Conservation (phyloP, 1,140 invertebrate species). For the Aphaenogaster ashmeadi region DNA sequence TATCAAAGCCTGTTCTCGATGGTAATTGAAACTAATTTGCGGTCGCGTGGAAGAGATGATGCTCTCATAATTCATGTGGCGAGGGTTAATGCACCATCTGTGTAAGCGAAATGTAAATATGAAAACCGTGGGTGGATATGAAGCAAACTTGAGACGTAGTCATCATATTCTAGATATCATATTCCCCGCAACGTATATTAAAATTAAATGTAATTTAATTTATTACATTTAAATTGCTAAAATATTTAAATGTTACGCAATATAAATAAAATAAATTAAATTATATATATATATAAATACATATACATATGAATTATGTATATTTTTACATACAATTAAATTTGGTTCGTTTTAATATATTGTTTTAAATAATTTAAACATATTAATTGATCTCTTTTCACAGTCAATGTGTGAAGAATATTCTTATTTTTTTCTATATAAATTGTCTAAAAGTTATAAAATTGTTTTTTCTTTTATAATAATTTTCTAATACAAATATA, state of each 20-base stretch:
- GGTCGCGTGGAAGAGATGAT: constrained; percentile 48
- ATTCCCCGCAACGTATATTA: constrained; percentile 1
- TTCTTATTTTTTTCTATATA: neutral
- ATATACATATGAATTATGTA: neutral
- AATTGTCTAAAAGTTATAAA: neutral
- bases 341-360: neutral
- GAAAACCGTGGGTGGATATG: constrained; percentile 25
- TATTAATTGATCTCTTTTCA: neutral
- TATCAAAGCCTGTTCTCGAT: constrained; percentile 42
- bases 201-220: constrained; percentile 24
- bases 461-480: neutral
- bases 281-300: neutral
- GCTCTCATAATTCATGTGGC: constrained; percentile 51
- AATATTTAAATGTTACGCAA: neutral
- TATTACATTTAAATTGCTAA: neutral
- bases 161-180: constrained; percentile 28
- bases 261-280: constrained; percentile 16
- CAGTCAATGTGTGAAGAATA: neutral
- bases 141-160: constrained; percentile 30
- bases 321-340: neutral
- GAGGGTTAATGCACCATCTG: constrained; percentile 53
- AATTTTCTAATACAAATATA: neutral
- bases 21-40: constrained; percentile 59
- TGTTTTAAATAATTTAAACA: constrained; percentile 4
- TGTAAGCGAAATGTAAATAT: constrained; percentile 51